Base-by-base conservation (phyloP, 2,797 vertebrate genomes). In the Syngnathus rostellatus region DNA sequence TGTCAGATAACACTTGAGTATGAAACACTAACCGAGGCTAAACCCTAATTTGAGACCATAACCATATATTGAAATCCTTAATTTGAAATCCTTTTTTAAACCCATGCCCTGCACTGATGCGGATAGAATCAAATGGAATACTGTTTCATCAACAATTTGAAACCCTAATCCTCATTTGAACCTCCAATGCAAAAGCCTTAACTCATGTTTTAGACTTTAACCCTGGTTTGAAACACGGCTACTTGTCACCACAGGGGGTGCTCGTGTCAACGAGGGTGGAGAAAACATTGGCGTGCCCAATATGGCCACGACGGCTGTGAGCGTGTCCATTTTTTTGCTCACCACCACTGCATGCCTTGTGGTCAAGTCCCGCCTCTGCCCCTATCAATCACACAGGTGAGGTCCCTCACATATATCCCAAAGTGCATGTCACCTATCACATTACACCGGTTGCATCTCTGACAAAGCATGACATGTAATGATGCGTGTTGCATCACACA, bases 321-420 rank as follows among this genome's bases (percentile, higher is more conserved):
- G 88, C 7, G 86, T 91, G 48, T 91, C 90, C 41, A 90, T 91
- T 78, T 90, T 92, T 68, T 82, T 92, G 70, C 88, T 91, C 39
- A 90, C 89, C 70, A 90, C 90, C 70, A 90, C 88, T 0, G 89
- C 88, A 69, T 92, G 91, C 71, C 80, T 91, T 75, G 85, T 93
- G 1, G 62, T 91, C 66, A 92, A 89, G 81, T 88, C 90, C 62
- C 88, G 86, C 64, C 83, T 91, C 67, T 86, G 66, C 67, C 79
- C 87, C 38, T 91, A 90, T 70, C 84, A 79, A 2, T 87, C 89
- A 65, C 75, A 76, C 48, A 83, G 86, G 92, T 92, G 70, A 73
- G 63, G 7, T 8, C 9, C 9, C 46, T 10, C 31, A 31, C 31
- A 55, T 11, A 5, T 10, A 21, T 54, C 8, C 31, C 23, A 54